Evolutionary conservation across 1,140 invertebrate genomes (phyloP).

Genomic region (Delia radicum): DNA sequence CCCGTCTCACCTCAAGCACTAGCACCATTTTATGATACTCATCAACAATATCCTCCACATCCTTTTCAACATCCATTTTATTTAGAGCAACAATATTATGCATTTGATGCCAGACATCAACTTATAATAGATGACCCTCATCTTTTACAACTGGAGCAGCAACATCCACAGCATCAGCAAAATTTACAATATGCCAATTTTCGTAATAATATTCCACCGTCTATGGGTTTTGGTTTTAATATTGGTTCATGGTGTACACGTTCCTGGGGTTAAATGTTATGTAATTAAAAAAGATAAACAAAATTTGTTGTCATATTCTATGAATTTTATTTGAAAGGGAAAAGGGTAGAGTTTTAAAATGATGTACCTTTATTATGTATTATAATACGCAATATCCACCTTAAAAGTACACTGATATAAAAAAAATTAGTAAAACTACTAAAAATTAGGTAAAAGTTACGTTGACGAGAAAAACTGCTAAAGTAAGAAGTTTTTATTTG

Average conservation of each 20-base stretch:
- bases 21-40: background rate
- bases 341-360: background rate
- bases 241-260: slow-evolving; percentile 13
- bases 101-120: background rate
- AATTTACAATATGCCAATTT: slow-evolving; percentile 8
- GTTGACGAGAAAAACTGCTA: too few species aligned
- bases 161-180: background rate
- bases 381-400: too few species aligned
- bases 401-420: too few species aligned
- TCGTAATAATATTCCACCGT: background rate
- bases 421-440: too few species aligned
- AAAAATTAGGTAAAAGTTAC: too few species aligned
- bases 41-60: background rate
- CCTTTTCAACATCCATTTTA: background rate
- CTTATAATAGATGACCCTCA: background rate
- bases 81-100: background rate
- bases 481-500: too few species aligned
- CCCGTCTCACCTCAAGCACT: background rate
- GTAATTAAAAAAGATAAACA: background rate
- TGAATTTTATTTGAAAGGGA: background rate
- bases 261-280: slow-evolving; percentile 6
- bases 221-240: slow-evolving; percentile 1
- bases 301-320: background rate
- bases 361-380: too few species aligned
- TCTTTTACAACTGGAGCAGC: background rate